Conservation (phyloP, 2,113 vertebrate genomes). For the Silurus glanis region DNA sequence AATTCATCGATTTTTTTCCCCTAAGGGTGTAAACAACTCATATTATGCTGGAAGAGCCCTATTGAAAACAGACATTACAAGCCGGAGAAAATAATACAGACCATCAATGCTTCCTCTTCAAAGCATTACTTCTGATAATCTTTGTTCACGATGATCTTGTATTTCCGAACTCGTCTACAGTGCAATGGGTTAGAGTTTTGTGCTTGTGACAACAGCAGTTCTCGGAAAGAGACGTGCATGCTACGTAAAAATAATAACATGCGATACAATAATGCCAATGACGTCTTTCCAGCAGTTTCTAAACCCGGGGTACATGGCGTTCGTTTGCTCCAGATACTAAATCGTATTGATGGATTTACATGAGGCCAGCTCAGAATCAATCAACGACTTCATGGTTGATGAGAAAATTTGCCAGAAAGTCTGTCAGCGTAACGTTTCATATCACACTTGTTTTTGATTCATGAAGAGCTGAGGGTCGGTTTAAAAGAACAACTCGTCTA, state of each 20-base stretch:
- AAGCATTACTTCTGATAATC: slow-evolving; percentile 24
- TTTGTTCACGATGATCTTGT: slow-evolving; percentile 8
- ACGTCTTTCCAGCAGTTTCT: background rate
- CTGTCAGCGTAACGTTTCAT: slow-evolving; percentile 8
- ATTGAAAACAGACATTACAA: slow-evolving; percentile 41
- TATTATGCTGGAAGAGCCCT: slow-evolving; percentile 25
- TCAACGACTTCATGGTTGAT: slow-evolving; percentile 30
- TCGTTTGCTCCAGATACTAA: slow-evolving; percentile 17
- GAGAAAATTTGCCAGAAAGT: slow-evolving; percentile 23
- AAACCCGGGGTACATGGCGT: background rate
- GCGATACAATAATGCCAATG: background rate
- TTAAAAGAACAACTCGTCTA: background rate
- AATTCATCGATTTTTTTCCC: slow-evolving; percentile 30
- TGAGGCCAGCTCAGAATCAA: slow-evolving; percentile 20
- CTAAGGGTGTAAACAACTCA: slow-evolving; percentile 19
- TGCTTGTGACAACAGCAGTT: background rate
- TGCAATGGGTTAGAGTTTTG: background rate
- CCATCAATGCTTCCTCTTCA: background rate
- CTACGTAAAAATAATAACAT: background rate
- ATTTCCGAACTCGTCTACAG: background rate
- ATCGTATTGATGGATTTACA: slow-evolving; percentile 33
- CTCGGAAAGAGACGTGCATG: background rate
- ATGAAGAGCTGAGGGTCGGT: background rate
- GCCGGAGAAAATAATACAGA: slow-evolving; percentile 15
- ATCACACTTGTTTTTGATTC: slow-evolving; percentile 25